These are phyloP conservation scores for Atlantisia rogersi DNA, from an alignment of 2,113 vertebrate species.

Conservation along the genomic window DNA sequence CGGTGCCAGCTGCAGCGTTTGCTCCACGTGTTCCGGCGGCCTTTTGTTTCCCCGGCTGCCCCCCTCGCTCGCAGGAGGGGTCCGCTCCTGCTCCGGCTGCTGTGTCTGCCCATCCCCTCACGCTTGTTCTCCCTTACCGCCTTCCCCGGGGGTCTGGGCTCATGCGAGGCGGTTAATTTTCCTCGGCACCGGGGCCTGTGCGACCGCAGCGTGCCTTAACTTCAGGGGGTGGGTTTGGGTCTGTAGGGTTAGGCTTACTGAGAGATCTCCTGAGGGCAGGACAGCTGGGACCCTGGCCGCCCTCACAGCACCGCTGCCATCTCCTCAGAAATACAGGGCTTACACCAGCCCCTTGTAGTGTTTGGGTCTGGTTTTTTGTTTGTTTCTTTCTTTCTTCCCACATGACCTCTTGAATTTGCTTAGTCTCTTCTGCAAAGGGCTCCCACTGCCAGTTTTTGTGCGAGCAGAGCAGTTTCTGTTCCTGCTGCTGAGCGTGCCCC, in stretches of 20 bases:
- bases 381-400: too few relatives aligned
- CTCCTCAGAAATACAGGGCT: not conserved
- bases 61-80: not conserved
- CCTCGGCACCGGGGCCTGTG: too few relatives aligned
- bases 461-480: not conserved
- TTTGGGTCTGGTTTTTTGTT: not conserved
- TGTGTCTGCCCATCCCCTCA: not conserved
- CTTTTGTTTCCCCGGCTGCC: conserved; percentile 18
- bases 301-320: not conserved
- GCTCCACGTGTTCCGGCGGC: not conserved
- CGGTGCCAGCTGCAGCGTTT: not conserved
- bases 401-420: not conserved
- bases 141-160: not conserved
- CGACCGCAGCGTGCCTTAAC: rapidly evolving
- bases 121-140: not conserved
- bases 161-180: rapidly evolving
- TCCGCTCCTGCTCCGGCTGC: not conserved
- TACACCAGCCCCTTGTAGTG: not conserved
- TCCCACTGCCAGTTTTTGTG: not conserved
- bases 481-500: not conserved
- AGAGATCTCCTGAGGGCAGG: not conserved
- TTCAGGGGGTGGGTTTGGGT: not conserved
- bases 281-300: not conserved
- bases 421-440: not conserved
- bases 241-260: not conserved